Conservation (phyloP, 92 coral and sea anemone species). For the Paragorgia papillata region DNA sequence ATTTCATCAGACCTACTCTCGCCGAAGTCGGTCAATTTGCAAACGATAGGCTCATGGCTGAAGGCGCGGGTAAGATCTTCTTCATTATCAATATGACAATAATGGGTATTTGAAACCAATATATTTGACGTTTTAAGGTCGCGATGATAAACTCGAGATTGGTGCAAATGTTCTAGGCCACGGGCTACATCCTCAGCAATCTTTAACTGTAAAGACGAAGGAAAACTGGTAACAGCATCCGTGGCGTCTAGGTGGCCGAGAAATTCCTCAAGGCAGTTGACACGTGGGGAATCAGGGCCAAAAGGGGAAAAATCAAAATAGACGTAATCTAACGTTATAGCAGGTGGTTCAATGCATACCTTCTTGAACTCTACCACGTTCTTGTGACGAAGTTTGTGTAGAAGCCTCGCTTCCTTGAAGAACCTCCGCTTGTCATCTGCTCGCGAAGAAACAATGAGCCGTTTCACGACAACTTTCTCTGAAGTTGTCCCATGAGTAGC, state of each 20-base stretch:
- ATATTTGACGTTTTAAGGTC: slow-evolving; percentile 51
- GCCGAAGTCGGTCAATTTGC: slow-evolving; percentile 56
- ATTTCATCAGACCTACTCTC: slow-evolving; percentile 51
- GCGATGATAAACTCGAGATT: slow-evolving; percentile 36
- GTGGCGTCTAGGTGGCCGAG: slow-evolving; percentile 23
- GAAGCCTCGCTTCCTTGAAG: slow-evolving; percentile 42
- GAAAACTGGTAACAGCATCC: slow-evolving; percentile 32
- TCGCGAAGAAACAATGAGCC: slow-evolving; percentile 12
- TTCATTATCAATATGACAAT: slow-evolving; percentile 32
- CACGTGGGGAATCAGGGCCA: slow-evolving; percentile 29
- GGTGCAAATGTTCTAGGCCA: slow-evolving; percentile 36
- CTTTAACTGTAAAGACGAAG: slow-evolving; percentile 26
- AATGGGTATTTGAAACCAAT: slow-evolving; percentile 50
- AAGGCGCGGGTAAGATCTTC: slow-evolving; percentile 28
- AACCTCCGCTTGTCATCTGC: slow-evolving; percentile 36
- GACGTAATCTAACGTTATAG: slow-evolving; percentile 48
- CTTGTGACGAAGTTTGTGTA: slow-evolving; percentile 24
- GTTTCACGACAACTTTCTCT: slow-evolving; percentile 26
- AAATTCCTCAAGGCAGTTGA: slow-evolving; percentile 53
- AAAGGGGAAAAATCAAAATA: slow-evolving; percentile 42
- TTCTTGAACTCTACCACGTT: slow-evolving; percentile 17
- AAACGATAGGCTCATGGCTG: slow-evolving; percentile 34
- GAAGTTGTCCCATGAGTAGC: background rate
- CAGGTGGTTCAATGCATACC: slow-evolving; percentile 29
- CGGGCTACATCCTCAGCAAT: slow-evolving; percentile 44